These are phyloP conservation scores for Xestia rhomboidea DNA, from an alignment of 2,888 invertebrate genomes.

Conservation along the genomic window DNA sequence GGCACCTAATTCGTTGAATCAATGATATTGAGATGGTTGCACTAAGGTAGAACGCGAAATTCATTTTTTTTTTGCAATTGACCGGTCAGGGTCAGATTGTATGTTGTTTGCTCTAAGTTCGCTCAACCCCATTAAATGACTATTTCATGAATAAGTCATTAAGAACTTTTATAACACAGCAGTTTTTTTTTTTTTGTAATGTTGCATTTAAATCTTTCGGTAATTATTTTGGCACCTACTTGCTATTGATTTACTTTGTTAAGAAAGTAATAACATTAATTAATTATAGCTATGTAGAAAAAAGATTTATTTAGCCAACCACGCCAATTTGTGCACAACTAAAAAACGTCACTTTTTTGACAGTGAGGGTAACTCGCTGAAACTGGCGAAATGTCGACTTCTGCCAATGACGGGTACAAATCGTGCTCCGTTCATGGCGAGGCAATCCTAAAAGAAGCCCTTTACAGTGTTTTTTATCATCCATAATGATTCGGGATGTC, in stretches of 20 bases:
- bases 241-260: background rate
- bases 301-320: background rate
- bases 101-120: background rate
- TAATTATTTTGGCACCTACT: background rate
- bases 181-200: background rate
- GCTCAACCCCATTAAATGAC: background rate
- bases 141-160: background rate
- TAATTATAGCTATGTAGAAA: background rate
- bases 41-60: too few relatives aligned
- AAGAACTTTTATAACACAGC: background rate
- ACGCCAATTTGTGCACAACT: conserved; percentile 7
- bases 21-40: background rate
- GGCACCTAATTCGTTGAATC: conserved; percentile 24
- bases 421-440: conserved; percentile 69
- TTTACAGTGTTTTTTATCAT: background rate
- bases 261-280: background rate
- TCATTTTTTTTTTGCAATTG: too few relatives aligned
- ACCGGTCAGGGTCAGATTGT: too few relatives aligned
- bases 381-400: conserved; percentile 24
- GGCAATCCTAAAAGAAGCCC: conserved; percentile 70
- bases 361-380: conserved; percentile 6
- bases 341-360: conserved; percentile 5
- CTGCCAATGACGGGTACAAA: conserved; percentile 71
- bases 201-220: background rate
- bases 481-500: background rate